These are phyloP conservation scores for Galeopsomyia nigrocyanea DNA, from an alignment of 2,888 invertebrate genomes.

Conservation along the genomic window DNA sequence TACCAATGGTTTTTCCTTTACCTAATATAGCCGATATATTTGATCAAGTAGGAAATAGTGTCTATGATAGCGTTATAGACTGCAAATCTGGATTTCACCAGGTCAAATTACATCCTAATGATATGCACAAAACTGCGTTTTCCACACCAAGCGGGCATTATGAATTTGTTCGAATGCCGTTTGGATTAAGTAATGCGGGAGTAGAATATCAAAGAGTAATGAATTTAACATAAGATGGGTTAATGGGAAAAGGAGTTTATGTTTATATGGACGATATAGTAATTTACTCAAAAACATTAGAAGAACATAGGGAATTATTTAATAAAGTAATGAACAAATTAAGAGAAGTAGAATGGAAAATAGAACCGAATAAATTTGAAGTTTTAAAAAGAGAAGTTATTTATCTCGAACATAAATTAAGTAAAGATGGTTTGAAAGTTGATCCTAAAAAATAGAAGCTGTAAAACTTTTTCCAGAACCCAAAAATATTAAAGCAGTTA, in stretches of 20 bases:
- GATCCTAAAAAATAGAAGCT: constrained; percentile 41
- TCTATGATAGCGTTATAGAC: constrained; percentile 51
- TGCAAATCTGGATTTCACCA: constrained; percentile 52
- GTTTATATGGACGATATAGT: constrained; percentile 51
- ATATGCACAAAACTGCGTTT: constrained; percentile 48
- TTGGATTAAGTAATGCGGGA: constrained; percentile 57
- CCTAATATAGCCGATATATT: constrained; percentile 52
- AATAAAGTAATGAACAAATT: constrained; percentile 25
- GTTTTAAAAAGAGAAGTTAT: constrained; percentile 20
- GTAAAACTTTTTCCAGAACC: constrained; percentile 44
- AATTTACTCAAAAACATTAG: constrained; percentile 33
- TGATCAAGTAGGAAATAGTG: constrained; percentile 49
- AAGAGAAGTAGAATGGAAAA: constrained; percentile 31
- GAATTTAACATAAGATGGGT: constrained; percentile 51
- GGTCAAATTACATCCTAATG: constrained; percentile 46
- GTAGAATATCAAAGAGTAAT: constrained; percentile 57
- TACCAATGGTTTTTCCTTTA: background rate
- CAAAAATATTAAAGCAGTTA: constrained; percentile 41
- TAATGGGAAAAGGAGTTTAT: constrained; percentile 48
- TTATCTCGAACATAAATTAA: constrained; percentile 49
- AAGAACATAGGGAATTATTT: constrained; percentile 23
- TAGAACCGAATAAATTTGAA: constrained; percentile 49
- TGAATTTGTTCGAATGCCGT: constrained; percentile 51
- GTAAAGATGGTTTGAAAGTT: constrained; percentile 40
- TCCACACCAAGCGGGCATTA: constrained; percentile 47